phyloP scores from a whole-genome alignment of 23 tunicate genomes.

The Corella eumyota region DNA sequence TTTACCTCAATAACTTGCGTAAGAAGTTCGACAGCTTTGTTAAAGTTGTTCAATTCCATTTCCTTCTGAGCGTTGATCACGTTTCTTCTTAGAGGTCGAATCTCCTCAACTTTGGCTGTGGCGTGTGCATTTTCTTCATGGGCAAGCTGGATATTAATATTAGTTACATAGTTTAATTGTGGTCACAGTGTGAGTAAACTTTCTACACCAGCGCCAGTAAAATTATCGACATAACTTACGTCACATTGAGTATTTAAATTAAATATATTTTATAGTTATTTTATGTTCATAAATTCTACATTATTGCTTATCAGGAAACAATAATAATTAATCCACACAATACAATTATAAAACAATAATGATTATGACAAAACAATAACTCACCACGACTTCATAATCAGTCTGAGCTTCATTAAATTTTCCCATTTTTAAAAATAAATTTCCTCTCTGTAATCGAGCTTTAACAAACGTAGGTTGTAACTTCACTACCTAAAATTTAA shows the following conservation, averaged over 20 bases:
- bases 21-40: conserved; percentile 35
- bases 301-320: too few relatives aligned
- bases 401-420: conserved; percentile 77
- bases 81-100: conserved; percentile 63
- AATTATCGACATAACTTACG: too few relatives aligned
- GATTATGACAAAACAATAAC: too few relatives aligned
- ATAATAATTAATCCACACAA: too few relatives aligned
- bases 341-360: too few relatives aligned
- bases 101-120: conserved; percentile 54
- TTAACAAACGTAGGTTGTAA: conserved; percentile 72
- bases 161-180: neutral
- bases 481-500: conserved; percentile 40
- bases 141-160: conserved; percentile 24
- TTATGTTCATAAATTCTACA: too few relatives aligned
- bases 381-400: conserved; percentile 90
- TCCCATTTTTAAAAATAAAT: conserved; percentile 87
- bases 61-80: conserved; percentile 33
- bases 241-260: too few relatives aligned
- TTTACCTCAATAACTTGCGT: conserved; percentile 67
- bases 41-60: conserved; percentile 34
- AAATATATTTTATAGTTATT: too few relatives aligned
- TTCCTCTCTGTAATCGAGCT: conserved; percentile 88
- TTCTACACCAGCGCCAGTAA: too few relatives aligned
- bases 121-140: conserved; percentile 71
- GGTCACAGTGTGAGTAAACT: too few relatives aligned